Evolutionary conservation across 1,140 invertebrate genomes (phyloP).

Genomic region (Caenorhabditis latens): DNA sequence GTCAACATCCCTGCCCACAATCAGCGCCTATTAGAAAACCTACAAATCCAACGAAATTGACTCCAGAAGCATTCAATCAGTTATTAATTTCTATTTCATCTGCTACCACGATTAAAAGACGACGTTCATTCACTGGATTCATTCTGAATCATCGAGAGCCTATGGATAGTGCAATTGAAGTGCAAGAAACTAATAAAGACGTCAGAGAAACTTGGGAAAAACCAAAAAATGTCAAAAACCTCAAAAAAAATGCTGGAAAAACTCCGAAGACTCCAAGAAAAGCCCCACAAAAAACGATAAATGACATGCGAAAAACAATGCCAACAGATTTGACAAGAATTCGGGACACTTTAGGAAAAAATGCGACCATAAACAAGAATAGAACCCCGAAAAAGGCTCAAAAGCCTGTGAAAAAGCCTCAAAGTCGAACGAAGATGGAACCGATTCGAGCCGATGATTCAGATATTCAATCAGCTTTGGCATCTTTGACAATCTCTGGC

Average conservation of each 20-base stretch:
- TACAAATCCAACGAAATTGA: neutral
- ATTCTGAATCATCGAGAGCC: conserved; percentile 10
- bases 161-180: neutral
- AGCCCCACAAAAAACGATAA: conserved; percentile 21
- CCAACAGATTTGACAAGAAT: conserved; percentile 14
- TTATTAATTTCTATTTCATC: neutral
- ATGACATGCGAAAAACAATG: conserved; percentile 24
- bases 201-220: conserved; percentile 18
- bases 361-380: neutral
- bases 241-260: neutral
- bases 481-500: neutral
- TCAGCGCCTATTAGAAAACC: neutral
- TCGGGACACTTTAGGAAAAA: neutral
- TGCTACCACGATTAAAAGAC: neutral
- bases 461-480: conserved; percentile 38
- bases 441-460: conserved; percentile 10
- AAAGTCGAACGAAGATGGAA: neutral
- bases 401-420: neutral
- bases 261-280: neutral
- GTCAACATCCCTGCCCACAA: neutral
- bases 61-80: neutral
- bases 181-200: neutral
- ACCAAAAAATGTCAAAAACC: neutral
- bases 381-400: neutral
- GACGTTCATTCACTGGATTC: conserved; percentile 13